Conservation (phyloP, 2,113 vertebrate species). For the Sinocyclocheilus anophthalmus region DNA sequence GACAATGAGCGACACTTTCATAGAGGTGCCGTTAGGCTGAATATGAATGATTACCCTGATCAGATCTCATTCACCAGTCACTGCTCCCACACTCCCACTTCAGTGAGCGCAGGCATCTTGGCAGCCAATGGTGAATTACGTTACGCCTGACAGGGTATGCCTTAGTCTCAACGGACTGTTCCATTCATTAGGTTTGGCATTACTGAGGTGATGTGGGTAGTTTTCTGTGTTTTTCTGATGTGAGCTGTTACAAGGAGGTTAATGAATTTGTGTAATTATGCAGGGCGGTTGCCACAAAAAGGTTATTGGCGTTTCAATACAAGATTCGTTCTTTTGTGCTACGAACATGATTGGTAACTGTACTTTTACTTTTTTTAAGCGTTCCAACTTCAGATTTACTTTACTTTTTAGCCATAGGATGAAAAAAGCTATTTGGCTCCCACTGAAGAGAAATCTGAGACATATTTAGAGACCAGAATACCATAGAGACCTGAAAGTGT, state of each 20-base stretch:
- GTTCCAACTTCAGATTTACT: background rate
- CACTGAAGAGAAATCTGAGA: background rate
- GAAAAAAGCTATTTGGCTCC: background rate
- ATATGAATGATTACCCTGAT: slow-evolving; percentile 56
- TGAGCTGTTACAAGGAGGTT: background rate
- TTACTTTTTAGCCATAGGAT: background rate
- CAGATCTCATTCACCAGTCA: slow-evolving; percentile 50
- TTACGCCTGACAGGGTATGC: background rate
- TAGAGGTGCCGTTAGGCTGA: slow-evolving; percentile 48
- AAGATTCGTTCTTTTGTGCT: background rate
- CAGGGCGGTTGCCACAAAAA: background rate
- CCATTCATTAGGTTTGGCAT: slow-evolving; percentile 36
- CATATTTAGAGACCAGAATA: no score
- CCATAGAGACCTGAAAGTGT: no score
- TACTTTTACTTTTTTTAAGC: background rate
- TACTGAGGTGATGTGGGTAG: slow-evolving; percentile 17
- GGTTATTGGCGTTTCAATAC: background rate
- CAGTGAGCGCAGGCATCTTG: slow-evolving; percentile 13
- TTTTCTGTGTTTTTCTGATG: background rate
- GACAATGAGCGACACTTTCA: slow-evolving; percentile 46
- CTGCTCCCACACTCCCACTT: slow-evolving; percentile 46
- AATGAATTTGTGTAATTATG: background rate
- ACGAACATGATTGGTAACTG: background rate
- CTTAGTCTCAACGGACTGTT: slow-evolving; percentile 1
- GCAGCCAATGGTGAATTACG: slow-evolving; percentile 31